Conservation (phyloP, 2,888 invertebrate species). For the Celastrina argiolus region DNA sequence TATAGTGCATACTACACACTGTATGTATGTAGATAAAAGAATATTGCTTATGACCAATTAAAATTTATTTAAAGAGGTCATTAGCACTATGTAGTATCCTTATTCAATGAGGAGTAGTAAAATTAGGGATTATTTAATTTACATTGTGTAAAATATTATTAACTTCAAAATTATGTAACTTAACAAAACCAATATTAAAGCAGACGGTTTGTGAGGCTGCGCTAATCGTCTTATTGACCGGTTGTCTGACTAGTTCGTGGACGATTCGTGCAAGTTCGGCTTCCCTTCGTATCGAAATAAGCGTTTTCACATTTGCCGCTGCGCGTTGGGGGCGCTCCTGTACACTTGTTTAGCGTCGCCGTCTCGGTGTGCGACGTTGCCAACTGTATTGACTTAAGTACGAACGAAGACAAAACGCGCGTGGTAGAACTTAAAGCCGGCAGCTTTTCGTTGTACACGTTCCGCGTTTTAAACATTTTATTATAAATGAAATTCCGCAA, state of each 20-base stretch:
- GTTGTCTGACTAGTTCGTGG: conserved; percentile 72
- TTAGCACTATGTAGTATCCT: no score
- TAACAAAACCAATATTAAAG: conserved; percentile 6
- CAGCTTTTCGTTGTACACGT: conserved; percentile 54
- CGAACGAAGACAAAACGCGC: conserved; percentile 73
- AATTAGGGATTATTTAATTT: background rate
- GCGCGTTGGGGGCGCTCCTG: conserved; percentile 77
- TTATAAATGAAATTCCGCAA: conserved; percentile 35
- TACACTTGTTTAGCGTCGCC: conserved; percentile 76
- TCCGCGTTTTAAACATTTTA: conserved; percentile 45
- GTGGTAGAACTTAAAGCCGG: conserved; percentile 71
- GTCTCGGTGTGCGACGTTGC: conserved; percentile 77
- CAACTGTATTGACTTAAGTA: conserved; percentile 75
- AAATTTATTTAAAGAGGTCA: no score
- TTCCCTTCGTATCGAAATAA: conserved; percentile 58
- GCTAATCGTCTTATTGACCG: conserved; percentile 77
- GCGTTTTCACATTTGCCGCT: conserved; percentile 64
- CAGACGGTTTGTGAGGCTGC: conserved; percentile 48
- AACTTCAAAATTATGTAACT: background rate
- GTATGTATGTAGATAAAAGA: background rate
- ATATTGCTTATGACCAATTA: no score
- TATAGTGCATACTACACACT: no score
- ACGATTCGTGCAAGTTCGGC: conserved; percentile 68
- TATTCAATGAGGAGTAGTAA: no score
- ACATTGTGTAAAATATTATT: background rate